Base-by-base conservation (phyloP, 1,140 invertebrate genomes). In the Euura lappo region DNA sequence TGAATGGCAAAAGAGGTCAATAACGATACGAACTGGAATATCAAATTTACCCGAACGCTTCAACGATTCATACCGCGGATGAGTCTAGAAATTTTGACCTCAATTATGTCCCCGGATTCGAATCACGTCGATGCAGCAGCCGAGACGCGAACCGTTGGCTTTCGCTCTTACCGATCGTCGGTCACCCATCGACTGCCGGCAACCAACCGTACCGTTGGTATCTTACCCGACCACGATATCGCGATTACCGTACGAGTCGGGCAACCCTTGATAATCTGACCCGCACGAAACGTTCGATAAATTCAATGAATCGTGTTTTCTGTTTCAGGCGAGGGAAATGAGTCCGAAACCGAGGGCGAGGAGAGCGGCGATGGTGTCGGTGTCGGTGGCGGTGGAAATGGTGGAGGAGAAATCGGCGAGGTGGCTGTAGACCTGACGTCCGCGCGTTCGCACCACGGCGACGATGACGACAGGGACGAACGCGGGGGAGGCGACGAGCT, bases 271-370 rank as follows among this genome's bases (percentile, higher is more conserved):
- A 28, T 28, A 28, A 28, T 28, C 28, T 28, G 28, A 28, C 28
- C 28, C 28, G 28, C 28, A 28, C 28, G 1, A 28, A 28, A 28
- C 28, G 28, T 28, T 28, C 28, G 28, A 28, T 28, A 28, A 28
- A 28, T n/a, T n/a, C 13, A 11, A 60, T n/a, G 51, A 60, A 60
- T 60, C 51, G 6, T 60, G 68, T 46, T 69, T 77, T 79, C 11
- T 81, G 80, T 87, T 87, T 28, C 81, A 87, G 86, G 84, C 73
- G 84, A 87, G 71, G 87, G 86, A 75, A 87, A 86, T 85, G 86
- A 88, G 66, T 86, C 85, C 43, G 79, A 76, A 44, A 87, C 87
- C 44, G 87, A 88, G n/a, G 85, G 85, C 13, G 87, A 87, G 69
- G 87, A 87, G 45, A 86, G 85, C 71, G 83, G 81, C 3, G 84